Evolutionary conservation across 2,797 vertebrate species (phyloP).

Genomic region (Acanthurus lineatus): DNA sequence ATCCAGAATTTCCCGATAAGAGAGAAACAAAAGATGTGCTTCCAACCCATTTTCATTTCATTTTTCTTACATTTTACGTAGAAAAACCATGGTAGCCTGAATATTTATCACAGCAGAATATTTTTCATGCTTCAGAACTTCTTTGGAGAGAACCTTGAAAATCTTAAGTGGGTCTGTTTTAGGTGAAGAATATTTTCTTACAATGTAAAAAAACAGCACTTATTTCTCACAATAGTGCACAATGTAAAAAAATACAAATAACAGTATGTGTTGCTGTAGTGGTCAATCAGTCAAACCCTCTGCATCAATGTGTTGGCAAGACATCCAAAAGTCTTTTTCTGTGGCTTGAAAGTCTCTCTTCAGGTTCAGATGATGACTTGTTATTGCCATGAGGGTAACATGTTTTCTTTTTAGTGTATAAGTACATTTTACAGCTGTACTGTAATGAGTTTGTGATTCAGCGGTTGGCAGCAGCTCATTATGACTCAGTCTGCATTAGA

Average conservation of each 20-base stretch:
- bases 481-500: constrained; percentile 75
- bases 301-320: constrained; percentile 33
- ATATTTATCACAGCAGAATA: too few species aligned
- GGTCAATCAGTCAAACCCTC: constrained; percentile 6
- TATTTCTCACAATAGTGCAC: neutral
- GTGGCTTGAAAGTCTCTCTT: constrained; percentile 48
- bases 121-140: too few species aligned
- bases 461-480: constrained; percentile 64
- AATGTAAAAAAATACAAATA: neutral
- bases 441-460: constrained; percentile 79
- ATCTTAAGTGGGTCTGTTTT: constrained; percentile 1
- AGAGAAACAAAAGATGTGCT: too few species aligned
- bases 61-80: too few species aligned
- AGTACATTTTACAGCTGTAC: constrained; percentile 70
- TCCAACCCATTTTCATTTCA: too few species aligned
- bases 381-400: constrained; percentile 52
- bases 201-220: neutral
- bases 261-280: neutral
- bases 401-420: constrained; percentile 63
- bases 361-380: constrained; percentile 52
- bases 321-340: constrained; percentile 27
- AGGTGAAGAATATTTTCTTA: constrained; percentile 12
- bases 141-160: too few species aligned
- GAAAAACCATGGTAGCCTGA: too few species aligned
- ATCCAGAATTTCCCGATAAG: too few species aligned